Base-by-base conservation (phyloP, 1,140 invertebrate genomes). In the Cardiocondyla obscurior region DNA sequence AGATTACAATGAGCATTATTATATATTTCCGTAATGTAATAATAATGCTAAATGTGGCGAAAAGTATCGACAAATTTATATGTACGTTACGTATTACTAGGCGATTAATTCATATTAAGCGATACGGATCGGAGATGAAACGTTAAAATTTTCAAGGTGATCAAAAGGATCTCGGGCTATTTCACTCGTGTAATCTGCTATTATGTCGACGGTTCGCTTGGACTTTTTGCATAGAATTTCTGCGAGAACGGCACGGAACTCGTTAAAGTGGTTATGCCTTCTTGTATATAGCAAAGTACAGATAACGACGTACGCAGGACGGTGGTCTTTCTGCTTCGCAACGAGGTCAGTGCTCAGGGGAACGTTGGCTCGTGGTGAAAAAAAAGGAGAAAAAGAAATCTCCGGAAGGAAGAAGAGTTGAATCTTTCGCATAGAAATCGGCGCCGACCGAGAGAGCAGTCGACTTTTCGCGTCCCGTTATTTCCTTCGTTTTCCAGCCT, bases 231-330 rank as follows among this genome's bases (percentile, higher is more conserved):
- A 53, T 39, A 39, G 33, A 77, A 77, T 67, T 77, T 77, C 62
- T 22, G 22, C 3, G 10, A 49, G 42, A 3, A 67, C 39, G 39
- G 14, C 36, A 28, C 25, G 39, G 36, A 69, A 79, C 46, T 79
- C 62, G 74, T 79, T 77, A 77, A 77, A 77, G 64, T 33, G 30
- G 74, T 77, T 79, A 69, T 67, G 55, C 46, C 16, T 55, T 53
- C 46, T 79, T 69, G 22, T 79, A 79, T 55, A 42, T 53, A 55
- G 74, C 62, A 53, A 69, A 79, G 25, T 58, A 12, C 55, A 46
- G 62, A 79, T 79, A 79, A 79, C 46, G 30, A 77, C 7, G 60
- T 53, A 77, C 62, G 74, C 74, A 77, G 46, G 12, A 19, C 10
- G 16, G 62, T 33, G 16, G 62, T 33, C 22, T 67, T 55, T 69